Evolutionary conservation across 2,797 vertebrate species (phyloP).

Genomic region (Pelochelys cantorii): DNA sequence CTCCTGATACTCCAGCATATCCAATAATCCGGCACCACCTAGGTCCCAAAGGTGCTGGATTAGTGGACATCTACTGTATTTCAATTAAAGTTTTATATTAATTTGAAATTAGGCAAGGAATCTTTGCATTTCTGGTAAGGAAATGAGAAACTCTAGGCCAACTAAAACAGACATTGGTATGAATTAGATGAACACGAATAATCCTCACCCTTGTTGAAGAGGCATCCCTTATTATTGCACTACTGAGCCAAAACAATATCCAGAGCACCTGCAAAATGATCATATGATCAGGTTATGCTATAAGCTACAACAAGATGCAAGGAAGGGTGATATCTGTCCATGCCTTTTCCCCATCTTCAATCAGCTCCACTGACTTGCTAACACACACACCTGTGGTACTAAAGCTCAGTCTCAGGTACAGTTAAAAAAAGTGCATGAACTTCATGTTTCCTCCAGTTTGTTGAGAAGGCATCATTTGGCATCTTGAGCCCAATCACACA

Average conservation of each 20-base stretch:
- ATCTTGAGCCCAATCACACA: not conserved
- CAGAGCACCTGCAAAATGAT: not conserved
- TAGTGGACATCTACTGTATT: too few species aligned
- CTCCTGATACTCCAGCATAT: too few species aligned
- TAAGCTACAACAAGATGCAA: not conserved
- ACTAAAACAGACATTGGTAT: not conserved
- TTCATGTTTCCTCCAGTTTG: not conserved
- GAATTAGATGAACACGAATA: not conserved
- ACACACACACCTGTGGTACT: accelerated
- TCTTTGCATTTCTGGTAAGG: not conserved
- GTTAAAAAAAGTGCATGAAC: not conserved
- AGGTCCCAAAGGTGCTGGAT: too few species aligned
- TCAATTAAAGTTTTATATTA: not conserved
- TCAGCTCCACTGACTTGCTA: accelerated
- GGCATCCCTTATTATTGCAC: not conserved
- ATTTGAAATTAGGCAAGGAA: not conserved
- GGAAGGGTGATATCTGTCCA: not conserved
- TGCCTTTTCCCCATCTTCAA: not conserved
- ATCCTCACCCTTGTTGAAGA: accelerated
- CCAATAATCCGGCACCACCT: too few species aligned
- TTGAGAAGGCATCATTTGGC: not conserved
- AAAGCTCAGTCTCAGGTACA: not conserved
- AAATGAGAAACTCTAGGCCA: not conserved
- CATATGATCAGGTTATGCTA: not conserved
- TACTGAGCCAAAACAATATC: not conserved